phyloP scores from a whole-genome alignment of 30 jellyfish, hydroid and myxozoan species.

The Rhopilema esculentum region DNA sequence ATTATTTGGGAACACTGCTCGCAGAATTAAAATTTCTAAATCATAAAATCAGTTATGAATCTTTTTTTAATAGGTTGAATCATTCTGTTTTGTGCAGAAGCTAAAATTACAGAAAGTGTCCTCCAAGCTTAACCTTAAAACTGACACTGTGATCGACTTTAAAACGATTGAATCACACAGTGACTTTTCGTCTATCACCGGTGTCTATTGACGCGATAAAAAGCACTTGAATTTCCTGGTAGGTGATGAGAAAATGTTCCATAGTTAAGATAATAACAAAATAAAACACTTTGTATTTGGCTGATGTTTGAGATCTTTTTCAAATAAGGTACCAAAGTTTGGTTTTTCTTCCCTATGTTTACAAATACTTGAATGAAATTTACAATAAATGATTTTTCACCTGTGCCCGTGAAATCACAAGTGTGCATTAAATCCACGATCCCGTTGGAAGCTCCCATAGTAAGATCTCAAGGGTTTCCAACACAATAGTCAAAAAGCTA shows the following conservation, averaged over 20 bases:
- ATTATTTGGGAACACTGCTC: too few relatives aligned
- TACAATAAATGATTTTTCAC: slow-evolving; percentile 40
- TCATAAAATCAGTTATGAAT: neutral
- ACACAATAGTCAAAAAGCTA: neutral
- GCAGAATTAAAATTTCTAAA: too few relatives aligned
- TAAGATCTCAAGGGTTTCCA: neutral
- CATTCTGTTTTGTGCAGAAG: neutral
- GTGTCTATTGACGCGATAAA: neutral
- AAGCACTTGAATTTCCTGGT: neutral
- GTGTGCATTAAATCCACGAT: slow-evolving; percentile 22
- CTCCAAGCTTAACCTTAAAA: neutral
- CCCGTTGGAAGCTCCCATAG: neutral
- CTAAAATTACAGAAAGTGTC: neutral
- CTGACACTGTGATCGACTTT: neutral
- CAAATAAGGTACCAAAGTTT: neutral
- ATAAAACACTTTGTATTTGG: neutral
- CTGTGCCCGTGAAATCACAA: slow-evolving; percentile 60
- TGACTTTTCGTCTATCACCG: neutral
- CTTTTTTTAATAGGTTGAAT: neutral
- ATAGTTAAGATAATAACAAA: neutral
- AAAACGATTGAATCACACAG: neutral
- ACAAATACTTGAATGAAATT: slow-evolving; percentile 19
- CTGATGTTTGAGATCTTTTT: neutral
- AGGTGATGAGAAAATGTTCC: neutral
- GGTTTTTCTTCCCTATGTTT: slow-evolving; percentile 28